These are phyloP conservation scores for Barypeithes pellucidus DNA, from an alignment of 2,888 invertebrate species.

Conservation along the genomic window DNA sequence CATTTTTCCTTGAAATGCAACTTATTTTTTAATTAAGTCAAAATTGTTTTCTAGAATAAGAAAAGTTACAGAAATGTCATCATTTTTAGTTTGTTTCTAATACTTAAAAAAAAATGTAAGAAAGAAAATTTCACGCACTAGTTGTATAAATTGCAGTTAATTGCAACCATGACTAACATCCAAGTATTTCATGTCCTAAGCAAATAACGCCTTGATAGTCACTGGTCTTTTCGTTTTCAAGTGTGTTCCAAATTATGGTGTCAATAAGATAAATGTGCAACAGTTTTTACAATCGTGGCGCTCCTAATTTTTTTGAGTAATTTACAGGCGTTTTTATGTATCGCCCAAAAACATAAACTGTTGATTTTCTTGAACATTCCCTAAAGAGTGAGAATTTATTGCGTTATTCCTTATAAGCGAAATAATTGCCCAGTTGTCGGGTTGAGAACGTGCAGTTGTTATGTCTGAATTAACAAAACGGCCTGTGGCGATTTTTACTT, in stretches of 20 bases:
- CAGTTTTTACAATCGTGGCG: constrained; percentile 15
- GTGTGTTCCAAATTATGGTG: constrained; percentile 21
- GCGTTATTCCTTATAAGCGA: constrained; percentile 36
- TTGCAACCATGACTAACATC: no score
- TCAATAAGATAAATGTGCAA: constrained; percentile 29
- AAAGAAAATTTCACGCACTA: no score
- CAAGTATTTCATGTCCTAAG: no score
- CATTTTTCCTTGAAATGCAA: no score
- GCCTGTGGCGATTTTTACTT: constrained; percentile 28
- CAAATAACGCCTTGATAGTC: no score
- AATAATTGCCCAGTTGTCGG: constrained; percentile 36
- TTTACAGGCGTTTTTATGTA: constrained; percentile 26
- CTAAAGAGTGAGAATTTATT: constrained; percentile 48
- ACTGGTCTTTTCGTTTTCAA: not conserved
- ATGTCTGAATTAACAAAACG: constrained; percentile 43
- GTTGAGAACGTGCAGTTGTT: constrained; percentile 23
- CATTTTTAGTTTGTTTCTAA: no score
- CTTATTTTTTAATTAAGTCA: no score
- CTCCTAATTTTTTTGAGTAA: constrained; percentile 21
- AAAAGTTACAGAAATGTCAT: no score
- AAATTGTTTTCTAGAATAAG: no score
- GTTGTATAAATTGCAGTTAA: no score
- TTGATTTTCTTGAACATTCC: constrained; percentile 41
- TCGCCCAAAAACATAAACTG: constrained; percentile 42
- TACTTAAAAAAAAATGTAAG: no score